A percentile compares a stretch with the other conserved stretches of the same genome.
These are phyloP conservation scores for Pholis gunnellus DNA, from an alignment of 2,113 vertebrate genomes.

Conservation along the genomic window DNA sequence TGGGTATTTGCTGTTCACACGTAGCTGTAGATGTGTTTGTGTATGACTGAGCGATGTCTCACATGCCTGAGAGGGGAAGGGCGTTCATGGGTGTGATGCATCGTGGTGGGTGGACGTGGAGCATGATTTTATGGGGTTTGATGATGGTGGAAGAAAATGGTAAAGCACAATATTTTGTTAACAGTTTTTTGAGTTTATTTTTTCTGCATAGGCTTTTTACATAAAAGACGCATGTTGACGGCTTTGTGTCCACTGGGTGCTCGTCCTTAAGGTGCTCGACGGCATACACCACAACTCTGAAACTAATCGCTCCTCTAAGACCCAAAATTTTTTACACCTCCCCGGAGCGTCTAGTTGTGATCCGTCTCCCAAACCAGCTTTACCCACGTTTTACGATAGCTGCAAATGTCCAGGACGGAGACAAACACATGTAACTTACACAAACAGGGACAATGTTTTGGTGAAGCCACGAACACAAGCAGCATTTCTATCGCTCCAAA, in stretches of 20 bases:
- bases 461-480: background rate
- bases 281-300: background rate
- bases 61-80: slow-evolving; percentile 13
- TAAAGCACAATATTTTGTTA: slow-evolving; percentile 45
- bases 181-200: slow-evolving; percentile 6
- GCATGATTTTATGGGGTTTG: slow-evolving; percentile 33
- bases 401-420: background rate
- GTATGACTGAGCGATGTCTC: background rate
- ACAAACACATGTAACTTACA: background rate
- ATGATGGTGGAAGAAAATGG: slow-evolving; percentile 52
- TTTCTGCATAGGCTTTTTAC: slow-evolving; percentile 7
- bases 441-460: background rate
- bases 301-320: too few relatives aligned
- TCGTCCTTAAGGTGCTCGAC: background rate
- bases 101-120: slow-evolving; percentile 8
- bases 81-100: slow-evolving; percentile 1
- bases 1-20: slow-evolving; percentile 26
- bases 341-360: too few relatives aligned
- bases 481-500: background rate
- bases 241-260: slow-evolving; percentile 38
- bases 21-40: slow-evolving; percentile 22
- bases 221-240: background rate
- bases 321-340: too few relatives aligned
- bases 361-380: background rate
- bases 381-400: background rate